Evolutionary conservation across 2,113 vertebrate species (phyloP).

Genomic region (Ceyx melanurus): DNA sequence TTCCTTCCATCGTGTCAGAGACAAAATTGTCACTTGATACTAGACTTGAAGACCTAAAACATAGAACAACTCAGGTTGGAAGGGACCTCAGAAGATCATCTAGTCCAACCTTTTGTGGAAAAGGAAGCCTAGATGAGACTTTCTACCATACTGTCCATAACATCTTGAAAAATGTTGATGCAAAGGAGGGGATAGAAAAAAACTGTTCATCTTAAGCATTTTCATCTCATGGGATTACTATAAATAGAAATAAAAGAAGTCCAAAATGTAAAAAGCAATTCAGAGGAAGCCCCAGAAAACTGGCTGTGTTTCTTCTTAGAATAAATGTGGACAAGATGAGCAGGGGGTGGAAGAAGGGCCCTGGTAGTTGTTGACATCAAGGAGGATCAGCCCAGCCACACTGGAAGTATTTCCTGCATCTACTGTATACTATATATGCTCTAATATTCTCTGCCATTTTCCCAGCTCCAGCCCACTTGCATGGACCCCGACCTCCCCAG

Average conservation of each 20-base stretch:
- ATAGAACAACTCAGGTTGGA: background rate
- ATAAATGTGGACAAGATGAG: background rate
- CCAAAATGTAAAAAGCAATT: background rate
- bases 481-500: rapidly evolving
- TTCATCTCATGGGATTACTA: background rate
- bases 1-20: too few relatives aligned
- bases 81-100: background rate
- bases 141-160: background rate
- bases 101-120: background rate
- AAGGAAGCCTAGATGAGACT: background rate
- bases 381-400: background rate
- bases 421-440: background rate
- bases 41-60: background rate
- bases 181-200: background rate
- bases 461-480: background rate
- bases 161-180: rapidly evolving
- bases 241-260: background rate
- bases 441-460: background rate
- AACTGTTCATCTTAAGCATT: background rate
- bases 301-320: background rate
- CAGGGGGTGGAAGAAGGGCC: background rate
- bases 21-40: background rate
- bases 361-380: background rate
- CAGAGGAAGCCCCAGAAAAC: background rate
- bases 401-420: background rate